Evolutionary conservation across 2,113 vertebrate species (phyloP), one percentile per base, ranked within the genome.

Genomic region (Cervus canadensis): DNA sequence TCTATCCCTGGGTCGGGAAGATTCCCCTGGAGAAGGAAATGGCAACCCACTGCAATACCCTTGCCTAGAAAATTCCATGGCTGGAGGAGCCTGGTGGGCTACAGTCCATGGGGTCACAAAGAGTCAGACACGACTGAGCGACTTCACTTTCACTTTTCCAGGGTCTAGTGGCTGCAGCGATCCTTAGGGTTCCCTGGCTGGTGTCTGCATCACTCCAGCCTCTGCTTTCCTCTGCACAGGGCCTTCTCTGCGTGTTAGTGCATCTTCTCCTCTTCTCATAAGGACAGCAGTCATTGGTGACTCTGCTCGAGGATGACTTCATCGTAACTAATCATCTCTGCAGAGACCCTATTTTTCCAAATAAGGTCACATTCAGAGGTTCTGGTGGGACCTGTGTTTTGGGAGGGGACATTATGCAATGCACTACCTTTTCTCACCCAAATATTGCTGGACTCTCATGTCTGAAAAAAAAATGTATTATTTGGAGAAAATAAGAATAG

Each of bases 181-280:
- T 3, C 33, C 36, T 10, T 2, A 16, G 54, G 5, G 7, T 17
- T 30, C n/a, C 57, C 56, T 28, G 28, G 85, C 48, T 19, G 15
- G 4, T 1, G 48, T 50, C 3, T 0, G 5, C 74, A 1, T 62
- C 26, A 1, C 62, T 17, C n/a, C 4, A 1, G 3, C 6, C 91
- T 48, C 45, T 7, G n/a, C 19, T 5, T 8, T 57, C 3, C 52
- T 57, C 56, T n/a, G 50, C n/a, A 4, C 15, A 1, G 6, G 50
- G 43, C 25, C 81, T 33, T n/a, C 21, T 86, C 71, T 12, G 8
- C 10, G 8, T 11, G 0, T 9, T 14, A 15, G 15, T 7, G 33
- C 0, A 8, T 64, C 57, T 23, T 81, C 50, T 26, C 71, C 89
- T 78, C 36, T 40, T 50, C 67, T 56, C 14, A 2, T 7, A 5